Evolutionary conservation across 2,888 invertebrate species (phyloP).

Genomic region (Pegoplata infirma): DNA sequence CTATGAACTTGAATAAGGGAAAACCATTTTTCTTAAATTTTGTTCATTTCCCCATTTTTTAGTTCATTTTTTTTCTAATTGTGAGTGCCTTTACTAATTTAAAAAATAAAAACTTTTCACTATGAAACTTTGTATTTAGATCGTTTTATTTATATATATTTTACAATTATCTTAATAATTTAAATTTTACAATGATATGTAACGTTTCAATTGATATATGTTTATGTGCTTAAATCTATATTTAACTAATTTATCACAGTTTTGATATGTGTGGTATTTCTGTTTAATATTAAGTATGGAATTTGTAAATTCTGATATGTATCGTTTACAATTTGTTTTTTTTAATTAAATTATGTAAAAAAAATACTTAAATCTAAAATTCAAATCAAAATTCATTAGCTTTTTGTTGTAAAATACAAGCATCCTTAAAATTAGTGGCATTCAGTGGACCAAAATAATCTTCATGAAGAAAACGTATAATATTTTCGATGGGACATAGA

Average conservation of each 20-base stretch:
- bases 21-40: too few relatives aligned
- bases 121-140: not conserved
- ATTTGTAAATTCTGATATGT: conserved; percentile 58
- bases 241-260: conserved; percentile 63
- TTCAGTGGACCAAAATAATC: conserved; percentile 91
- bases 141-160: conserved; percentile 7
- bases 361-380: not conserved
- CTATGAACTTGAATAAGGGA: too few relatives aligned
- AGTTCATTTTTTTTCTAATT: too few relatives aligned
- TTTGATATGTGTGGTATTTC: conserved; percentile 53
- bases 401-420: conserved; percentile 80
- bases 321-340: conserved; percentile 43
- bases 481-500: conserved; percentile 91
- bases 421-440: conserved; percentile 93
- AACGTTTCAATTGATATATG: conserved; percentile 35
- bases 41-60: too few relatives aligned
- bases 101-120: too few relatives aligned
- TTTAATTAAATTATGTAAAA: too few relatives aligned
- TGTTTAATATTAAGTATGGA: conserved; percentile 38
- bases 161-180: conserved; percentile 1
- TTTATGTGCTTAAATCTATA: conserved; percentile 33
- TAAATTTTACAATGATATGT: conserved; percentile 47
- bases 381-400: conserved; percentile 73
- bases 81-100: too few relatives aligned
- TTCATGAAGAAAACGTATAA: conserved; percentile 91